Evolutionary conservation across 2,888 invertebrate genomes (phyloP).

Genomic region (Cordilura impudica): DNA sequence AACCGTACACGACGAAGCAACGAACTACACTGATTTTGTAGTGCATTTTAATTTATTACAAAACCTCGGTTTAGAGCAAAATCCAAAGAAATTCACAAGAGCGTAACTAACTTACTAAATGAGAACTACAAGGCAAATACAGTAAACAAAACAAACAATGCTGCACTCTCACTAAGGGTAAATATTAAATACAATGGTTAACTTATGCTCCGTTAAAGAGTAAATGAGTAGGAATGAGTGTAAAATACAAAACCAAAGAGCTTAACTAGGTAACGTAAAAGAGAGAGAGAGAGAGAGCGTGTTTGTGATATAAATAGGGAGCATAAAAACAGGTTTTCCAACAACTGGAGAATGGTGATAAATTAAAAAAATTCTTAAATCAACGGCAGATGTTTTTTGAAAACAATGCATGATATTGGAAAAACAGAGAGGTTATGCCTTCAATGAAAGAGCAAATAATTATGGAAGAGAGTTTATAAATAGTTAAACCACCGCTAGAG

Average conservation of each 20-base stretch:
- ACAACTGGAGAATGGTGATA: constrained; percentile 5
- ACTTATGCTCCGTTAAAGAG: constrained; percentile 7
- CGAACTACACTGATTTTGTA: constrained; percentile 75
- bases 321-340: constrained; percentile 34
- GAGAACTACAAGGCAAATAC: not conserved
- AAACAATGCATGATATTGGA: not conserved
- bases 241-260: not conserved
- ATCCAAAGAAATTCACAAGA: constrained; percentile 66
- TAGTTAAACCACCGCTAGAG: constrained; percentile 24
- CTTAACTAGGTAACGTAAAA: not conserved
- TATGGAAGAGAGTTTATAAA: not conserved
- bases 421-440: not conserved
- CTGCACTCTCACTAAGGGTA: constrained; percentile 14
- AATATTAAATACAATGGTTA: not conserved
- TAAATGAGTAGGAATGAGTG: constrained; percentile 27
- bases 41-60: constrained; percentile 66
- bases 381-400: constrained; percentile 59
- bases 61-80: constrained; percentile 71
- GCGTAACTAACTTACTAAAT: constrained; percentile 66
- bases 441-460: not conserved
- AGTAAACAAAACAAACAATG: constrained; percentile 1
- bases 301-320: too few relatives aligned
- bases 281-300: constrained; percentile 17
- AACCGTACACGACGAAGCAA: constrained; percentile 74
- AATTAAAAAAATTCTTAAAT: not conserved